Conservation (phyloP, 2,888 invertebrate genomes). For the Drosophila peninsularis region DNA sequence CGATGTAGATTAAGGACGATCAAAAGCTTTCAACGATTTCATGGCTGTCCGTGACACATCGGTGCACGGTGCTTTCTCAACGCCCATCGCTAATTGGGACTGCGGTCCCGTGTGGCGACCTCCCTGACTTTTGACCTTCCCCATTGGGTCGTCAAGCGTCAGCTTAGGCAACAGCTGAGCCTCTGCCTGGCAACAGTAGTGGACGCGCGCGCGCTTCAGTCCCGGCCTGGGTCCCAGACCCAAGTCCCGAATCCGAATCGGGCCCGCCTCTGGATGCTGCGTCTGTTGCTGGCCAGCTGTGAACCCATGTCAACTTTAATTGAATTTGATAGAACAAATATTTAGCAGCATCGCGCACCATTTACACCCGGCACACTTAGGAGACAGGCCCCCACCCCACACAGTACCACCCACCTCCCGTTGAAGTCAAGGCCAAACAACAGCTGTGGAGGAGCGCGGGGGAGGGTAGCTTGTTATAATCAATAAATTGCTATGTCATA, state of each 20-base stretch:
- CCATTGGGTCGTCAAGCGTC: conserved; percentile 25
- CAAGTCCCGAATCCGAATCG: conserved; percentile 2
- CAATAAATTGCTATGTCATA: conserved; percentile 41
- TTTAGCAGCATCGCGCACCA: conserved; percentile 69
- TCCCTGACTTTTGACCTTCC: conserved; percentile 26
- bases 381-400: background rate
- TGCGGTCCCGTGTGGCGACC: conserved; percentile 14
- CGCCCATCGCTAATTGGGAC: conserved; percentile 24
- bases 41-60: background rate
- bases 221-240: background rate
- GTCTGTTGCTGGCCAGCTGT: conserved; percentile 53
- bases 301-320: conserved; percentile 79
- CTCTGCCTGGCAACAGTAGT: conserved; percentile 11
- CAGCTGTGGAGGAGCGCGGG: background rate
- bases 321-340: conserved; percentile 79
- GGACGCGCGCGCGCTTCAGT: background rate
- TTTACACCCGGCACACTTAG: conserved; percentile 61
- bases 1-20: background rate
- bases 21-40: background rate
- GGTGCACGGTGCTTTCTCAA: background rate
- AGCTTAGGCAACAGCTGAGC: conserved; percentile 34
- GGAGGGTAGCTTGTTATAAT: conserved; percentile 11
- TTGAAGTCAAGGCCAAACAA: conserved; percentile 15
- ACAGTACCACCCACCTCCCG: background rate
- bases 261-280: conserved; percentile 13